Percentiles rank a stretch among this genome's conserved stretches.
Conservation (phyloP, 2,888 invertebrate species). For the Mechanitis mazaeus region DNA sequence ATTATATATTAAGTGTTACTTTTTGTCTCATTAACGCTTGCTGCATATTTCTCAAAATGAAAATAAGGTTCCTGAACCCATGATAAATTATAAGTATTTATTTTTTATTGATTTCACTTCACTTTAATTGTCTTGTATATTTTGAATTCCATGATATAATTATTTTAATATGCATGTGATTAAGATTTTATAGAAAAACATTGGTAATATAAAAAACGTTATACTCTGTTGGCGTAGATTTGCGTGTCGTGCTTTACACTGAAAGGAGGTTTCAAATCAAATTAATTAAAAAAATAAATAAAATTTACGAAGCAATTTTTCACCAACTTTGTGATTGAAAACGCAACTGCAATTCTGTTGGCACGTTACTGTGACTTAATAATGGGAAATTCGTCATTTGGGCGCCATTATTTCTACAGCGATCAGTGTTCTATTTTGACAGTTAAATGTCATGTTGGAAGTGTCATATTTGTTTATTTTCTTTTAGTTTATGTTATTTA, state of each 20-base stretch:
- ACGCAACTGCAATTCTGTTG: slow-evolving; percentile 29
- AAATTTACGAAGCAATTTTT: slow-evolving; percentile 25
- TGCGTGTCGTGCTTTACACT: slow-evolving; percentile 19
- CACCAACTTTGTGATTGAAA: slow-evolving; percentile 29
- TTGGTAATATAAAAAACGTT: neutral
- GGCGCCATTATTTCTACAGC: slow-evolving; percentile 41
- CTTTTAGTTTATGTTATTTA: slow-evolving; percentile 4
- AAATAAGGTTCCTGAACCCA: neutral
- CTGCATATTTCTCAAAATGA: slow-evolving; percentile 7
- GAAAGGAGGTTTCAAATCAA: slow-evolving; percentile 21
- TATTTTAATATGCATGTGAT: no score
- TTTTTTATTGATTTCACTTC: no score
- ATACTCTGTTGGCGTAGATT: slow-evolving; percentile 8
- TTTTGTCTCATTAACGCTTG: slow-evolving; percentile 7
- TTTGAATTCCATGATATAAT: no score
- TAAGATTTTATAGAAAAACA: no score
- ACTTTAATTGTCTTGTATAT: no score
- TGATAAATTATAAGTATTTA: no score
- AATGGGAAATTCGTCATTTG: slow-evolving; percentile 44
- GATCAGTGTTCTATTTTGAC: slow-evolving; percentile 44
- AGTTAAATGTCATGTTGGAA: slow-evolving; percentile 42
- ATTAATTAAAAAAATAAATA: slow-evolving; percentile 20
- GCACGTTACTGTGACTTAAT: slow-evolving; percentile 32
- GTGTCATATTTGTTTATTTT: slow-evolving; percentile 36
- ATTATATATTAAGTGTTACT: slow-evolving; percentile 18